Evolutionary conservation across 1,140 invertebrate species (phyloP), one percentile per base, ranked within the genome.

Genomic region (Bicyclus anynana): DNA sequence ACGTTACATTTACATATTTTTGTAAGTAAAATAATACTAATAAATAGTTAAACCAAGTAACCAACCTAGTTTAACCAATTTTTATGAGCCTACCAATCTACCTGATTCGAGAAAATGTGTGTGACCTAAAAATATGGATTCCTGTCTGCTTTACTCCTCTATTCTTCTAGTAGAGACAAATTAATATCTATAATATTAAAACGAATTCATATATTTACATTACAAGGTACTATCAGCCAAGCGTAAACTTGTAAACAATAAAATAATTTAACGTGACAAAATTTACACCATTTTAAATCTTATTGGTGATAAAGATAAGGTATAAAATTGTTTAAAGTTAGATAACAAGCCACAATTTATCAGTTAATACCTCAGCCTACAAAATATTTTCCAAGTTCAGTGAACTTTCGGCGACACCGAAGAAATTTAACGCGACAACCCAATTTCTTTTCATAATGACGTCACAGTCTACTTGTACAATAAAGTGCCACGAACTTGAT

Each of bases 381-480:
- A 35, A 54, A 59, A 53, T 48, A n/a, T 53, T 33, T 53, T 10
- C 27, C 16, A 37, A 75, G 66, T 62, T 68, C 69, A 64, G 46
- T 65, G 67, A 73, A 69, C 69, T 72, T 58, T 50, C 42, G 53
- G 62, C 56, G 51, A 55, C 57, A 67, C 48, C 47, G 33, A 53
- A 69, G 62, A 68, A 18, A 68, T 70, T 74, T 74, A 62, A 71
- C 64, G 69, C 65, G 64, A 53, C 63, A 76, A 82, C 78, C 80
- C 58, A 83, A 83, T 85, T 85, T 84, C 72, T 67, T 73, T 75
- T 68, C 57, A 76, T 76, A 82, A 79, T 82, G 66, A 74, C 77
- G 77, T 81, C 59, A 81, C 70, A 76, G 35, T 77, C 80, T 84
- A 84, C 54, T 83, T 81, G 37, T 47, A 20, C 13, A 14, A 12